phyloP scores from a whole-genome alignment of 2,888 invertebrate genomes.

The Cheilosia variabilis region DNA sequence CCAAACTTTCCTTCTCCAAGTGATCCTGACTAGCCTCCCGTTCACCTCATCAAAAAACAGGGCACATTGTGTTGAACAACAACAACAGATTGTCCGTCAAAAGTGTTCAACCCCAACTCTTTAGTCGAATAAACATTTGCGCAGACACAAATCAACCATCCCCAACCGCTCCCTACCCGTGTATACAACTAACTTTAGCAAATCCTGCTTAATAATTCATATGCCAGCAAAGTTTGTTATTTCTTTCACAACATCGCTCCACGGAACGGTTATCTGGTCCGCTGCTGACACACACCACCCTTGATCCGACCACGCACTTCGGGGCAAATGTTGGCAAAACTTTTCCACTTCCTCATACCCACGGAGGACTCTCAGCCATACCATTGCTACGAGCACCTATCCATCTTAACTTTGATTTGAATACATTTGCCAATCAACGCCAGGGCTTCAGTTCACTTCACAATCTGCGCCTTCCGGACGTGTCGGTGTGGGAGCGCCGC shows the following conservation, averaged over 20 bases:
- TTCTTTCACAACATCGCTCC: conserved; percentile 18
- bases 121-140: conserved; percentile 33
- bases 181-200: conserved; percentile 32
- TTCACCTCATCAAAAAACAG: no score
- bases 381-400: not conserved
- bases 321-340: conserved; percentile 18
- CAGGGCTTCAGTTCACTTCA: conserved; percentile 24
- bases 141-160: conserved; percentile 25
- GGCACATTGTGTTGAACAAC: no score
- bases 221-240: conserved; percentile 48
- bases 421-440: conserved; percentile 60
- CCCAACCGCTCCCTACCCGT: conserved; percentile 12
- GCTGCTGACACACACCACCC: not conserved
- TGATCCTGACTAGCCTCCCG: no score
- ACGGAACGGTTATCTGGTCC: not conserved
- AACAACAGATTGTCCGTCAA: no score
- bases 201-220: conserved; percentile 64
- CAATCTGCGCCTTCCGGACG: conserved; percentile 24
- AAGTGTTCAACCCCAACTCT: not conserved
- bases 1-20: no score
- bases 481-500: conserved; percentile 11
- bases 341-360: conserved; percentile 23
- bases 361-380: not conserved
- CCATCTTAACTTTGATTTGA: conserved; percentile 47
- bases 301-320: conserved; percentile 22